phyloP scores from a whole-genome alignment of 2,113 vertebrate genomes.

The Lathamus discolor region DNA sequence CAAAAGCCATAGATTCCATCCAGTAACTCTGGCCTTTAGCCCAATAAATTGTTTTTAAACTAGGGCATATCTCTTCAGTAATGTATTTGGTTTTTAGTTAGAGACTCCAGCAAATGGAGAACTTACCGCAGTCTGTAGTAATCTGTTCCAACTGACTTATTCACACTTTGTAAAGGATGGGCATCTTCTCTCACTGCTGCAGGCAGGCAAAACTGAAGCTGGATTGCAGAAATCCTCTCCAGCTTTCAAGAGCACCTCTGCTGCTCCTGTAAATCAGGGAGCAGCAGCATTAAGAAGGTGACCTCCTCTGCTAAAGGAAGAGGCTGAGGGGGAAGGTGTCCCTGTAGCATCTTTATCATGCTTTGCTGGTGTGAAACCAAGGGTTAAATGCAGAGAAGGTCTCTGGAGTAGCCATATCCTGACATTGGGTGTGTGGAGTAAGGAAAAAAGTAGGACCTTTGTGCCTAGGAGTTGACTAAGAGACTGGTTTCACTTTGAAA shows the following conservation, averaged over 20 bases:
- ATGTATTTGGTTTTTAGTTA: background rate
- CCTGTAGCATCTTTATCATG: background rate
- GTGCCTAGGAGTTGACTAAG: rapidly evolving
- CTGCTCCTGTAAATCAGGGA: background rate
- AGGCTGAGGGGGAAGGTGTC: background rate
- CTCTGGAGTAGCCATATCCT: background rate
- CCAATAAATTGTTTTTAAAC: background rate
- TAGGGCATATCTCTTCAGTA: background rate
- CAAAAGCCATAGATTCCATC: background rate
- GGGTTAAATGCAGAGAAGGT: background rate
- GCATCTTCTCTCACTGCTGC: background rate
- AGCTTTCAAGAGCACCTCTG: background rate
- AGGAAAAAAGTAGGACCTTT: background rate
- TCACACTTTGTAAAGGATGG: background rate
- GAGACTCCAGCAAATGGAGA: background rate
- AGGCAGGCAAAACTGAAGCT: background rate
- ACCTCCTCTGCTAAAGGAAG: background rate
- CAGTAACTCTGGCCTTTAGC: background rate
- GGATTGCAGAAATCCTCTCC: background rate
- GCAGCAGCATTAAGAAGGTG: background rate
- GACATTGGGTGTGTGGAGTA: background rate
- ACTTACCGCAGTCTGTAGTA: background rate
- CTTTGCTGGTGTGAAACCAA: background rate
- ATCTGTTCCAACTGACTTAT: background rate
- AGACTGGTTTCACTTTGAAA: background rate